phyloP scores from a whole-genome alignment of 2,888 invertebrate genomes.

The Drosophila nigritarsus region DNA sequence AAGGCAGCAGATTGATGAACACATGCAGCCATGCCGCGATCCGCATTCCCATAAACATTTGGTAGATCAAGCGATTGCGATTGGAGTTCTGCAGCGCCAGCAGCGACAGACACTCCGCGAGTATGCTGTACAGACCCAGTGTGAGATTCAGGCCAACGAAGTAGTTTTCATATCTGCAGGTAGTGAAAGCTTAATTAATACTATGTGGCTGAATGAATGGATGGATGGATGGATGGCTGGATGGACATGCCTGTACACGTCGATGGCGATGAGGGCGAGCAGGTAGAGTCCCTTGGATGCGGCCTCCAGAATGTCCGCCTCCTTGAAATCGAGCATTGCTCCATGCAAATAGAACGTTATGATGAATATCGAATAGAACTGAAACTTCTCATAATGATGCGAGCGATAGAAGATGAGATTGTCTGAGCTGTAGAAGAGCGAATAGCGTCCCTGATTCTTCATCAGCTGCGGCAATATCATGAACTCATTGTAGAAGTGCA shows the following conservation, averaged over 20 bases:
- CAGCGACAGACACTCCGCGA: slow-evolving; percentile 82
- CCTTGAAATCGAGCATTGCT: slow-evolving; percentile 83
- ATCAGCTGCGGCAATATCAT: slow-evolving; percentile 84
- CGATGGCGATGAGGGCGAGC: slow-evolving; percentile 80
- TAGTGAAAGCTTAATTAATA: neutral
- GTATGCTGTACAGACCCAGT: slow-evolving; percentile 83
- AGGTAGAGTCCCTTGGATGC: slow-evolving; percentile 83
- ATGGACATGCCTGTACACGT: slow-evolving; percentile 79
- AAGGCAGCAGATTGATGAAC: slow-evolving; percentile 84
- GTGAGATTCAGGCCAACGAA: slow-evolving; percentile 84
- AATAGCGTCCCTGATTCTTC: slow-evolving; percentile 83
- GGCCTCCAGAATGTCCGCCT: slow-evolving; percentile 83
- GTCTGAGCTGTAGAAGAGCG: slow-evolving; percentile 84
- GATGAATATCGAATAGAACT: slow-evolving; percentile 84
- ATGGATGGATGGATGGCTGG: too few relatives aligned
- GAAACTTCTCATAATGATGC: slow-evolving; percentile 84
- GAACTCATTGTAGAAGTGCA: slow-evolving; percentile 84
- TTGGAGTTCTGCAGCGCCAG: slow-evolving; percentile 82
- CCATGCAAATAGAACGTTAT: slow-evolving; percentile 84
- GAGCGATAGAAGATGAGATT: slow-evolving; percentile 84
- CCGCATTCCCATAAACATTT: slow-evolving; percentile 82
- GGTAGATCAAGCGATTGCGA: slow-evolving; percentile 82
- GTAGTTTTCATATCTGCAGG: slow-evolving; percentile 84
- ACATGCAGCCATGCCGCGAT: slow-evolving; percentile 84
- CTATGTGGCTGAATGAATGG: neutral